Base-by-base conservation (phyloP, 2,888 invertebrate genomes). In the Iselma pallidipennis region DNA sequence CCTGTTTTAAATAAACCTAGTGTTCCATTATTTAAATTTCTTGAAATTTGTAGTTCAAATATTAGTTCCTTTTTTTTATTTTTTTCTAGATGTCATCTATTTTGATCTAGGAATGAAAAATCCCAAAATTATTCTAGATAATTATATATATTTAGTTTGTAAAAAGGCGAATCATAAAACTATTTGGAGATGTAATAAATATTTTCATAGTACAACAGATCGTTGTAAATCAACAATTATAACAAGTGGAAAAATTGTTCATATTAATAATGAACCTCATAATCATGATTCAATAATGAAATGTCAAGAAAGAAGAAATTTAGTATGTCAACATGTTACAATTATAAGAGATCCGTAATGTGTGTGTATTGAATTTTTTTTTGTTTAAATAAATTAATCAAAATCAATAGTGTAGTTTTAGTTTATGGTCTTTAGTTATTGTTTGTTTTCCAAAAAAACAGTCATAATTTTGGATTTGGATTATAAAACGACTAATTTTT, bases 161-260 rank as follows among this genome's bases (percentile, higher is more conserved):
- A 68, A 67, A 49, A 65, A 69, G 49, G 67, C 66, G 61, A 49
- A 57, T 1, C 58, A 61, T 5, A 66, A 68, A 7, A 75, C 75
- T 1, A 55, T 63, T 4, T 75, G 75, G 75, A 71, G 68, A 49
- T 75, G 74, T 33, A 71, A 69, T 25, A 65, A 70, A 29, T 73
- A 73, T 54, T 73, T 66, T 49, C 69, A 72, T 49, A 66, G 67
- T 0, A 63, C 65, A 28, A 62, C 59, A 0, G 66, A 74, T 45
- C 61, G 75, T 55, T 76, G 76, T 60, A 75, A 74, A 62, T 73
- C 74, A 1, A 73, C 71, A n/a, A 42, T 76, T 49, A 71, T 73
- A 1, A 74, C 76, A 2, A 74, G 72, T 49, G 73, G 76, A 49
- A 62, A 71, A 29, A 71, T 70, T 2, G 73, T 78, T 1, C 68